A percentile compares a stretch with the other conserved stretches of the same genome.
Evolutionary conservation across 2,797 vertebrate species (phyloP).

Genomic region (Hydrocynus forskahlii): DNA sequence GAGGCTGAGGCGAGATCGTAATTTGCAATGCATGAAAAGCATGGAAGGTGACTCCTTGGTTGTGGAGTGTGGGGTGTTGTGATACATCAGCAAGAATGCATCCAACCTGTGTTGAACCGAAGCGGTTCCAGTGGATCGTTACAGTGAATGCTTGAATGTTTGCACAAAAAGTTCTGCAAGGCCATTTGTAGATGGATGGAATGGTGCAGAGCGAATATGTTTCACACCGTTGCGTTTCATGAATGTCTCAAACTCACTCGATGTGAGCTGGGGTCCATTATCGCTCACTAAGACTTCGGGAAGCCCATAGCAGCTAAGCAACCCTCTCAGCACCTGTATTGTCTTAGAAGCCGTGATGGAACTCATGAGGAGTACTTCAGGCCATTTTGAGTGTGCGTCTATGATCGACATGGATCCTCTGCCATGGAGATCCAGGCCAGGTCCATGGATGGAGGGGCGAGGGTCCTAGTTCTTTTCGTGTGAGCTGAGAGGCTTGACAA

Average conservation of each 20-base stretch:
- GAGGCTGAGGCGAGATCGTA: not conserved
- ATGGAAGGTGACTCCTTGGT: constrained; percentile 9
- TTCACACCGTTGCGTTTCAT: constrained; percentile 17
- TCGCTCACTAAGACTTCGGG: constrained; percentile 33
- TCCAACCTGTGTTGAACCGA: not conserved
- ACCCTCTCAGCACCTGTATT: constrained; percentile 17
- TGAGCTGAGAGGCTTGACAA: not conserved
- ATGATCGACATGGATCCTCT: constrained; percentile 13
- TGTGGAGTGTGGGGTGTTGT: not conserved
- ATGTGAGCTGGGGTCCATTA: constrained; percentile 15
- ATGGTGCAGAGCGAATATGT: constrained; percentile 14
- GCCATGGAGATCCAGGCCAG: constrained; percentile 10
- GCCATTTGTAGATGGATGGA: constrained; percentile 22
- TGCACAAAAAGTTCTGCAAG: constrained; percentile 34
- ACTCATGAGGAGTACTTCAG: constrained; percentile 2
- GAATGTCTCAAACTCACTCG: constrained; percentile 1
- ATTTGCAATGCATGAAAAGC: not conserved
- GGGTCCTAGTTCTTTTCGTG: constrained; percentile 7
- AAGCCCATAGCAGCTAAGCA: constrained; percentile 13
- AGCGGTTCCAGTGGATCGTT: not conserved
- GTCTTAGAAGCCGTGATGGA: constrained; percentile 7
- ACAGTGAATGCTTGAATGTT: not conserved
- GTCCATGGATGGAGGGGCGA: constrained; percentile 18
- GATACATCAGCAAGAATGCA: not conserved
- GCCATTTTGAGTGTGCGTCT: constrained; percentile 19